Evolutionary conservation across 37 sponge, comb jelly and placozoan species (phyloP).

Genomic region (Axinella damicornis): DNA sequence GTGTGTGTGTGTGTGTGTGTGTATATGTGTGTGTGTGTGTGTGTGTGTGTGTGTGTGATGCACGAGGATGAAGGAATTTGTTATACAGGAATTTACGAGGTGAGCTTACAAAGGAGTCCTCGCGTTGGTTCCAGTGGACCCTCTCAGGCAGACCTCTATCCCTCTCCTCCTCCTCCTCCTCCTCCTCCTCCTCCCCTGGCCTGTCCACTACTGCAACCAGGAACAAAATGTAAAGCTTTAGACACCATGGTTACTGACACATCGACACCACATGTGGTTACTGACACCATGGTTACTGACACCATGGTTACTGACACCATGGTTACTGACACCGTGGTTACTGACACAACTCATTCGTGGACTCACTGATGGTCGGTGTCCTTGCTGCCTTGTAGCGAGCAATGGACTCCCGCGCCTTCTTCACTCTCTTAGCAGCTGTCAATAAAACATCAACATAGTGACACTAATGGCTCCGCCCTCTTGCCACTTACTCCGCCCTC

Average conservation of each 20-base stretch:
- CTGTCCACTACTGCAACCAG: not conserved
- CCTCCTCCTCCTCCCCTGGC: not conserved
- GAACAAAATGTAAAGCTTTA: no score
- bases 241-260: no score
- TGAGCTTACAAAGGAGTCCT: constrained; percentile 47
- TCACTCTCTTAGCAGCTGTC: constrained; percentile 21
- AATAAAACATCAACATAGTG: no score
- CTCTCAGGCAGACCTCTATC: constrained; percentile 1
- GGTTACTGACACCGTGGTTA: no score
- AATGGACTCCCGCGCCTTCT: not conserved
- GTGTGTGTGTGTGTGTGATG: no score
- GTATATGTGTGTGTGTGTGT: not conserved
- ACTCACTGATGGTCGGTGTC: not conserved
- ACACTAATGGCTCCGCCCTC: no score
- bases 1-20: not conserved
- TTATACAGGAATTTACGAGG: not conserved
- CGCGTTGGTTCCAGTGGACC: constrained; percentile 21
- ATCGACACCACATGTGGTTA: no score
- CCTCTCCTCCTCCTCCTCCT: not conserved
- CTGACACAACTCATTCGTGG: no score
- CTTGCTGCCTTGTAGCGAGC: not conserved
- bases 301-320: no score
- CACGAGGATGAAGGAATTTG: no score
- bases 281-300: no score
- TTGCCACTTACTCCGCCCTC: no score